Conservation (phyloP, 2,797 vertebrate species). For the Sebastes ruberrimus region DNA sequence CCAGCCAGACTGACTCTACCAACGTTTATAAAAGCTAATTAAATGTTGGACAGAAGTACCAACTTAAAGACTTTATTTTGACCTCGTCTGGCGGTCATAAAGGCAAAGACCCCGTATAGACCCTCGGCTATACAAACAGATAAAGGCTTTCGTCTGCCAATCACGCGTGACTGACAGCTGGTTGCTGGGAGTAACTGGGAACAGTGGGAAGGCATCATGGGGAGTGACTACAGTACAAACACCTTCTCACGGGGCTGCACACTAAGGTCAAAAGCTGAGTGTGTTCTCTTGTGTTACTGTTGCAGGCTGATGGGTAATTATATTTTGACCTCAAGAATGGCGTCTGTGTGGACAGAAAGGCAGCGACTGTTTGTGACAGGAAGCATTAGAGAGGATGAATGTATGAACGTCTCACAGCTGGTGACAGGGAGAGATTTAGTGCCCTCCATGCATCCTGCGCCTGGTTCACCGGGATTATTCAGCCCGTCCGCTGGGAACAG, state of each 20-base stretch:
- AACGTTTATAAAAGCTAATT: slow-evolving; percentile 53
- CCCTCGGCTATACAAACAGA: slow-evolving; percentile 51
- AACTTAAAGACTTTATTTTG: slow-evolving; percentile 44
- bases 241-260: slow-evolving; percentile 35
- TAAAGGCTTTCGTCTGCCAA: slow-evolving; percentile 50
- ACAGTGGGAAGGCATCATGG: slow-evolving; percentile 54
- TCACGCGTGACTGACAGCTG: slow-evolving; percentile 61
- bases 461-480: slow-evolving; percentile 50
- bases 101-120: slow-evolving; percentile 22
- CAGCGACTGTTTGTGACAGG: slow-evolving; percentile 13
- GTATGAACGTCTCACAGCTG: slow-evolving; percentile 1
- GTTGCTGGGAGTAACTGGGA: slow-evolving; percentile 75
- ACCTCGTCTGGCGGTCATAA: slow-evolving; percentile 34
- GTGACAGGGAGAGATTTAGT: slow-evolving; percentile 41
- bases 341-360: background rate
- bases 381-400: background rate
- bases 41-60: slow-evolving; percentile 16
- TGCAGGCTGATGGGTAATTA: slow-evolving; percentile 28
- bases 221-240: slow-evolving; percentile 28
- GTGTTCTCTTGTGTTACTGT: slow-evolving; percentile 19
- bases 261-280: slow-evolving; percentile 31
- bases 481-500: slow-evolving; percentile 24
- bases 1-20: slow-evolving; percentile 30
- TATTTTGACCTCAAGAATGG: slow-evolving; percentile 1
- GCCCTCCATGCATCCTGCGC: slow-evolving; percentile 7